Conservation (phyloP, 2,113 vertebrate genomes). For the Oreocharis arfaki region DNA sequence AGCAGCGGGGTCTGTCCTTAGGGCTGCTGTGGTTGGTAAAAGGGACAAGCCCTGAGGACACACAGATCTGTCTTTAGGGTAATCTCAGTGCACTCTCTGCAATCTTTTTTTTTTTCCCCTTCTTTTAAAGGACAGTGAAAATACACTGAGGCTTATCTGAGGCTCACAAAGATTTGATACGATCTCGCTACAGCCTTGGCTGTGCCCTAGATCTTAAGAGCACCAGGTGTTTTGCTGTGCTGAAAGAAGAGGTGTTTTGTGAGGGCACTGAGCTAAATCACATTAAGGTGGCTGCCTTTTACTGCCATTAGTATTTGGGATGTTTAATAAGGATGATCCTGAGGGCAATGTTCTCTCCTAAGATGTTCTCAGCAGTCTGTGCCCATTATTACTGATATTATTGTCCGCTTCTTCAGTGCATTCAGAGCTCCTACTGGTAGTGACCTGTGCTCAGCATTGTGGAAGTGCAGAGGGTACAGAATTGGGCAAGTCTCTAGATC, state of each 20-base stretch:
- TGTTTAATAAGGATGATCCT: slow-evolving; percentile 13
- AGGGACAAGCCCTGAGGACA: neutral
- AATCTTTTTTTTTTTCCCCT: neutral
- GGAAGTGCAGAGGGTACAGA: neutral
- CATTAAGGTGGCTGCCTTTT: neutral
- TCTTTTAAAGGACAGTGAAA: neutral
- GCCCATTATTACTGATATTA: neutral
- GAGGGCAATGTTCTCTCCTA: neutral
- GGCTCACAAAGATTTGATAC: neutral
- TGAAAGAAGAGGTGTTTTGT: neutral
- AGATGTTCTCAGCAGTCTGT: neutral
- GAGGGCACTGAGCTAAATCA: neutral
- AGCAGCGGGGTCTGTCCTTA: neutral
- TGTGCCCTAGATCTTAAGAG: slow-evolving; percentile 1
- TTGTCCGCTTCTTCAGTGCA: neutral
- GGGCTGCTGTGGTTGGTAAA: neutral
- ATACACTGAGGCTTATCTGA: neutral
- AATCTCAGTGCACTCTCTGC: neutral
- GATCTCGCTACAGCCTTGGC: neutral
- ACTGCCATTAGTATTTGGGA: slow-evolving; percentile 11
- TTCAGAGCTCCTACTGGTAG: neutral
- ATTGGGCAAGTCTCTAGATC: neutral
- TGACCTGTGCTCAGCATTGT: neutral
- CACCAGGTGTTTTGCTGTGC: neutral
- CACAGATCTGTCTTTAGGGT: neutral